phyloP scores from a whole-genome alignment of 2,113 vertebrate genomes.

The Bostrychus sinensis region DNA sequence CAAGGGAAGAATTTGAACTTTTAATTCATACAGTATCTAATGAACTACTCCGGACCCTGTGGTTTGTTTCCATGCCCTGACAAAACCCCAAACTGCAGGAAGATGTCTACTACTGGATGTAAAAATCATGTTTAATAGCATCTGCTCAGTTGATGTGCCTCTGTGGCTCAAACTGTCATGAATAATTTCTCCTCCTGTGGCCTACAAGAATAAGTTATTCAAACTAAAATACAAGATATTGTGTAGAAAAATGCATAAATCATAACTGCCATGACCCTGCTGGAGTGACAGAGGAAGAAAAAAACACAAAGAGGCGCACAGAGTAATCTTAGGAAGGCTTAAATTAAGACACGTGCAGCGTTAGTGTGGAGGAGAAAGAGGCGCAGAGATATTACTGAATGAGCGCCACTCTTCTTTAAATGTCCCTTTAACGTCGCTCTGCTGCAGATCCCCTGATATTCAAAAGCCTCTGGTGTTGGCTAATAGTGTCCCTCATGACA shows the following conservation, averaged over 20 bases:
- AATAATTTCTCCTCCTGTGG: constrained; percentile 55
- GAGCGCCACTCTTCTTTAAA: background rate
- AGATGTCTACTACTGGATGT: constrained; percentile 10
- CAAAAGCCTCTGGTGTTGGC: constrained; percentile 37
- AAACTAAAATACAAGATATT: constrained; percentile 49
- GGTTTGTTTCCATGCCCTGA: constrained; percentile 19
- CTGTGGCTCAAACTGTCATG: constrained; percentile 49
- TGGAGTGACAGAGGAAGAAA: constrained; percentile 4
- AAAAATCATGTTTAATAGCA: constrained; percentile 17
- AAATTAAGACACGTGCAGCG: constrained; percentile 8
- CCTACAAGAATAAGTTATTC: constrained; percentile 29
- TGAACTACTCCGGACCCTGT: constrained; percentile 40
- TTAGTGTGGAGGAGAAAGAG: background rate
- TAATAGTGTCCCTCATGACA: constrained; percentile 24
- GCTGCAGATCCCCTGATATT: constrained; percentile 18
- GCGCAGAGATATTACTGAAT: background rate
- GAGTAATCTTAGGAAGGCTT: background rate
- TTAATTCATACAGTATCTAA: constrained; percentile 37
- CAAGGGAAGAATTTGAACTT: constrained; percentile 30
- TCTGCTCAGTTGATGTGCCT: constrained; percentile 12
- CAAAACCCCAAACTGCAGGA: constrained; percentile 29
- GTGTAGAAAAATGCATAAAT: constrained; percentile 45
- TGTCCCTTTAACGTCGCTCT: background rate
- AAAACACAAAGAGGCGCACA: too few relatives aligned
- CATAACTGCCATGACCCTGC: constrained; percentile 35